Base-by-base conservation (phyloP, 2,113 vertebrate species). In the Eurypyga helias region DNA sequence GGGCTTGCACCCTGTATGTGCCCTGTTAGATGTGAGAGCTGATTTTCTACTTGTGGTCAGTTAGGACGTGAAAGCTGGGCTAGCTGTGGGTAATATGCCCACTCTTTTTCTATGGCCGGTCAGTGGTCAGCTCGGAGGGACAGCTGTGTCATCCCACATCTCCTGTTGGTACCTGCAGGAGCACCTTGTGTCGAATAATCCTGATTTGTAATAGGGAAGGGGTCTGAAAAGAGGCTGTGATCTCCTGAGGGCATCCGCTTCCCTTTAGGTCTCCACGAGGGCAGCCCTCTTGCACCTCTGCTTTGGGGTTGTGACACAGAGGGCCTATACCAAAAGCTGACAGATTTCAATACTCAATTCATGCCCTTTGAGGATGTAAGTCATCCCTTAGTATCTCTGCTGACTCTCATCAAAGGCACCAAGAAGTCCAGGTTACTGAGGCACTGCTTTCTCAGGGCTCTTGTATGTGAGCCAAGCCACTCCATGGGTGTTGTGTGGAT, bases 391-490 rank as follows among this genome's bases (percentile, higher is more conserved):
- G 17, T 25, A 5, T 65, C 20, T 54, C 45, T 87, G 65, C 65
- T 64, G 34, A 49, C 2, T 14, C 26, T 67, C 24, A n/a, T 34
- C 12, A 17, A 54, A 73, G 21, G 25, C 41, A 66, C 17, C 36
- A 20, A 33, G 19, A 31, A 67, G 4, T 38, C 19, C 65, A 46
- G n/a, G 18, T 34, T 21, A 4, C 28, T 90, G 34, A 38, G 48
- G 43, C 1, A 1, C 17, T 38, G 38, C 3, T 1, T 10, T 60
- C 26, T 64, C 57, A 34, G 38, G 34, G 31, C 26, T n/a, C 13
- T 13, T 31, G 3, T 18, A 8, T 0, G 0, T 10, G 17, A 76
- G 34, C 45, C 0, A 1, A 64, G 6, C 38, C 25, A 3, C 18
- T 17, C 73, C 10, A 0, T 11, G 28, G 55, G 4, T 49, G 31